A percentile compares a stretch with the other conserved stretches of the same genome.
These are phyloP conservation scores for Ptilorrhoa leucosticta DNA, from an alignment of 2,113 vertebrate genomes.

Conservation along the genomic window DNA sequence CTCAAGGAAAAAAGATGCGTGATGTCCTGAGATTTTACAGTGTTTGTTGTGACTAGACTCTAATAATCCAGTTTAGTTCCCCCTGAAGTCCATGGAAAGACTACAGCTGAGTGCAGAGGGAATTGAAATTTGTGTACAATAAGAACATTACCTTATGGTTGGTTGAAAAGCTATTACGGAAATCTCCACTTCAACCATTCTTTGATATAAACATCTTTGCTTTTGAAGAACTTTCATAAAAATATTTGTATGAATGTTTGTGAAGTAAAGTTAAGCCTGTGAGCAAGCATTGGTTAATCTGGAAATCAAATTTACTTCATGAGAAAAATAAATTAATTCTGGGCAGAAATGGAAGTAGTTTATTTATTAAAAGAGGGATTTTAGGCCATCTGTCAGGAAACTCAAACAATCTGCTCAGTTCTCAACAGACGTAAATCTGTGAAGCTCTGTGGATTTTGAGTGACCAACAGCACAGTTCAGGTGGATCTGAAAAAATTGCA, in stretches of 20 bases:
- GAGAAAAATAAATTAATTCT: conserved; percentile 8
- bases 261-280: neutral
- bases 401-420: neutral
- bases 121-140: neutral
- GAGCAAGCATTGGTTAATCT: neutral
- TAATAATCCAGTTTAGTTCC: neutral
- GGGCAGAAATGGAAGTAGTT: neutral
- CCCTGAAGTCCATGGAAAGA: neutral
- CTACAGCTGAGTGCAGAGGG: neutral
- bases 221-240: conserved; percentile 4
- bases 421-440: neutral
- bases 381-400: conserved; percentile 30
- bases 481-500: neutral
- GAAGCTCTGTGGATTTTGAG: neutral
- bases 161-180: neutral
- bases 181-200: neutral
- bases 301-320: neutral
- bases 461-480: neutral
- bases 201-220: neutral
- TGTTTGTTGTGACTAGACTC: neutral
- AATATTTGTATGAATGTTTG: neutral
- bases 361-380: conserved; percentile 22
- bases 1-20: neutral
- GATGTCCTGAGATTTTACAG: neutral
- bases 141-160: neutral